Evolutionary conservation across 2,113 vertebrate species (phyloP).

Genomic region (Pipra filicauda): DNA sequence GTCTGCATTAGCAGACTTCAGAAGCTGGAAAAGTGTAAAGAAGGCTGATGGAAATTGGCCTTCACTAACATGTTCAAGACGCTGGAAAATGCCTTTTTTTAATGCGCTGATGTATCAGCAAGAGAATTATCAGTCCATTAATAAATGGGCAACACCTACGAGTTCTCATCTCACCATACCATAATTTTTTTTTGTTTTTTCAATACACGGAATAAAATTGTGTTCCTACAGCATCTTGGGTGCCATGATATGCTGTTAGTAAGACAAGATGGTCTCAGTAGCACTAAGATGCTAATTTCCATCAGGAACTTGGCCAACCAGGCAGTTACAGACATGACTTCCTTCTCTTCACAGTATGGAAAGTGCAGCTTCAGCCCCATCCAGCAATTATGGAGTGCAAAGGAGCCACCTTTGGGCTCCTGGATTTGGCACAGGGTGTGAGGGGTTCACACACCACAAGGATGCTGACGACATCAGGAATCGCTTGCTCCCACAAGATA

Average conservation of each 20-base stretch:
- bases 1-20: background rate
- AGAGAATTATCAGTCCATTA: background rate
- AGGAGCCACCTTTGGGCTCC: background rate
- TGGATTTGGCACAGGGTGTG: fast-evolving
- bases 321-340: background rate
- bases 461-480: background rate
- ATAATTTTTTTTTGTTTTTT: background rate
- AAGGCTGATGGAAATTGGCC: background rate
- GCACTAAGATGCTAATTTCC: background rate
- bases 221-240: background rate
- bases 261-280: background rate
- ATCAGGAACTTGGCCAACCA: background rate
- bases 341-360: background rate
- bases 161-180: background rate
- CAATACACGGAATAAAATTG: background rate
- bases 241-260: background rate
- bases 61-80: background rate
- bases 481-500: fast-evolving
- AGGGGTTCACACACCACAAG: fast-evolving
- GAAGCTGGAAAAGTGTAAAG: background rate
- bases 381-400: fast-evolving
- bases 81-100: background rate
- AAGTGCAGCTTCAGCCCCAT: background rate
- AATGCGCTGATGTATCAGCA: background rate
- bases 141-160: background rate